Evolutionary conservation across 2,797 vertebrate species (phyloP), one percentile per base, ranked within the genome.

Genomic region (Anguilla anguilla): DNA sequence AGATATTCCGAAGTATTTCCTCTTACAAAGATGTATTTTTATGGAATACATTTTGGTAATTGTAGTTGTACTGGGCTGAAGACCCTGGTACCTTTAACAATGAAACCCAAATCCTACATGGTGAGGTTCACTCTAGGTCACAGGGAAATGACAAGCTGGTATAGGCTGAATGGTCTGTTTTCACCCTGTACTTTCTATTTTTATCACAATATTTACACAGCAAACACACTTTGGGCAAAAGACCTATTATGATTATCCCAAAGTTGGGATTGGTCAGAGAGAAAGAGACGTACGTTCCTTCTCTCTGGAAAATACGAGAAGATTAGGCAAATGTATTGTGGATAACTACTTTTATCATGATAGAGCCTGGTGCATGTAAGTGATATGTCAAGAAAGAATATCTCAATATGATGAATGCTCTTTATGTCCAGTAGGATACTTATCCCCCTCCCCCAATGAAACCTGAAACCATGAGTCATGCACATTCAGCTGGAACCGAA

Each of bases 151-250:
- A 81, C 39, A 81, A 25, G 35, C 31, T 39, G 74, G 6, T 15
- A 72, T 28, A 31, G 28, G 28, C 19, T 28, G 64, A 74, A 81
- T 46, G 22, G 17, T 81, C 17, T 49, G 39, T 81, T 74, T 31
- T 39, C 31, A 43, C 39, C 17, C 46, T 82, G 6, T 22, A 22
- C 19, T 25, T 39, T 51, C 25, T 82, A 46, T 82, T 82, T 49
- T 82, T n/a, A 82, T 7, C 51, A 82, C 15, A 82, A 51, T 46
- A 51, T 82, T 82, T 82, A 82, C 35, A 43, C 43, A 51, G 79
- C 43, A 82, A 51, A 51, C 22, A 51, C 22, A 28, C 77, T 81
- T 46, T 22, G 22, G 39, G 25, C 19, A 9, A 51, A 82, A 82
- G 79, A 39, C 77, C 6, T 81, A 3, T 49, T 2, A 46, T 49